phyloP scores from a whole-genome alignment of 2,888 invertebrate species.

The Nephrotoma flavescens region DNA sequence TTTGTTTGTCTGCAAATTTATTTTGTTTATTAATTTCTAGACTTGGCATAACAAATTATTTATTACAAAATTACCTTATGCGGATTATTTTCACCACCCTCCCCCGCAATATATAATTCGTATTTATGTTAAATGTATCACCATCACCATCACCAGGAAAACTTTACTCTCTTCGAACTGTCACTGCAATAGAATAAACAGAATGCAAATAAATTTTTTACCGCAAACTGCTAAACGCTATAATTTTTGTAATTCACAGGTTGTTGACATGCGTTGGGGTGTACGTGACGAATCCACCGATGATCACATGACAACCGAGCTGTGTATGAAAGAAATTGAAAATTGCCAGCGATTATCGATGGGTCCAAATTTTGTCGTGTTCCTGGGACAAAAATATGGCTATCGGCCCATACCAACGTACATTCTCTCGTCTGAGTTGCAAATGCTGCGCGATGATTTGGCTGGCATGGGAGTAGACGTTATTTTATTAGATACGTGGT shows the following conservation, averaged over 20 bases:
- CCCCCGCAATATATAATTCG: background rate
- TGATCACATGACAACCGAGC: conserved; percentile 97
- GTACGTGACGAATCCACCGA: conserved; percentile 96
- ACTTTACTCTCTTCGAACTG: background rate
- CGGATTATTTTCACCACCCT: background rate
- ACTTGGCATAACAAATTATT: background rate
- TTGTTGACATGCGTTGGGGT: conserved; percentile 98
- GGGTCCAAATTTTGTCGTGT: conserved; percentile 97
- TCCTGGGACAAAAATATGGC: conserved; percentile 95
- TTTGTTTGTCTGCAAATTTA: background rate
- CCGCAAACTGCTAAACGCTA: background rate
- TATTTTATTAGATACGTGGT: conserved; percentile 80
- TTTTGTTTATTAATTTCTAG: background rate
- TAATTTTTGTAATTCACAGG: conserved; percentile 36
- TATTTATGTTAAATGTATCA: background rate
- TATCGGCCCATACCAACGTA: conserved; percentile 95
- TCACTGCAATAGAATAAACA: background rate
- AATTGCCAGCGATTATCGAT: conserved; percentile 94
- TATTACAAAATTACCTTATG: background rate
- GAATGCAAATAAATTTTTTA: background rate
- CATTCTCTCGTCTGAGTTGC: conserved; percentile 80
- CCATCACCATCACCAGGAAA: background rate
- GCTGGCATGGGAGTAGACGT: conserved; percentile 71
- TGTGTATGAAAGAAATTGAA: conserved; percentile 96
- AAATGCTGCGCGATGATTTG: conserved; percentile 72